These are phyloP conservation scores for Exocentrus adspersus DNA, from an alignment of 2,888 invertebrate genomes.

Conservation along the genomic window DNA sequence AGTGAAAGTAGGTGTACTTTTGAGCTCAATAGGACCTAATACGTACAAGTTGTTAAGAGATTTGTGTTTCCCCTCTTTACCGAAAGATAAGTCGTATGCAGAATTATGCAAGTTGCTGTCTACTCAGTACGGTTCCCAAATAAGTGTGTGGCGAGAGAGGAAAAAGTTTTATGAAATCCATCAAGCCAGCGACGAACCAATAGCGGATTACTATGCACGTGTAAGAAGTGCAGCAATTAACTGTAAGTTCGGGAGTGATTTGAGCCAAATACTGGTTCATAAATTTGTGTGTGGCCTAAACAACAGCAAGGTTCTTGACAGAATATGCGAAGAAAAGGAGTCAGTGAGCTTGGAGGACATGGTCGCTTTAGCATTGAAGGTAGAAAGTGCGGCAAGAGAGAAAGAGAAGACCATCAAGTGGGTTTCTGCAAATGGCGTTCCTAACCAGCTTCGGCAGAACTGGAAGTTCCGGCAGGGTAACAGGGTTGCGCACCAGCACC, in stretches of 20 bases:
- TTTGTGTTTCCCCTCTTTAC: slow-evolving; percentile 27
- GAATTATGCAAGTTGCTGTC: neutral
- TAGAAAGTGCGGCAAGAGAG: slow-evolving; percentile 10
- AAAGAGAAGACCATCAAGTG: neutral
- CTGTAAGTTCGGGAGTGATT: slow-evolving; percentile 14
- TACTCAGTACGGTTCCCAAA: slow-evolving; percentile 6
- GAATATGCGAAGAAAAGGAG: neutral
- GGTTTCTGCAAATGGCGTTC: neutral
- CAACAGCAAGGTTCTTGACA: slow-evolving; percentile 1
- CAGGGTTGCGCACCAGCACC: no score
- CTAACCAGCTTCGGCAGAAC: neutral
- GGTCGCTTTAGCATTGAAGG: slow-evolving; percentile 8
- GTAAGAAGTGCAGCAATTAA: slow-evolving; percentile 4
- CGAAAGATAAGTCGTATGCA: slow-evolving; percentile 16
- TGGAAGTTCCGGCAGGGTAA: neutral
- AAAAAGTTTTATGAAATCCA: slow-evolving; percentile 19
- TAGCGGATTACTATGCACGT: slow-evolving; percentile 17
- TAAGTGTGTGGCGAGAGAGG: slow-evolving; percentile 14
- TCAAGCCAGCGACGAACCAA: neutral
- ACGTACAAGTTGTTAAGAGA: slow-evolving; percentile 6
- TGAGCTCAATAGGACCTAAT: neutral
- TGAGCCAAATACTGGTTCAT: neutral
- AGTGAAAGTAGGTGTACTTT: neutral
- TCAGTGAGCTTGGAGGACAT: neutral
- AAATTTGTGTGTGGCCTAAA: slow-evolving; percentile 14